These are phyloP conservation scores for Passer domesticus DNA, from an alignment of 2,113 vertebrate species.

Conservation along the genomic window DNA sequence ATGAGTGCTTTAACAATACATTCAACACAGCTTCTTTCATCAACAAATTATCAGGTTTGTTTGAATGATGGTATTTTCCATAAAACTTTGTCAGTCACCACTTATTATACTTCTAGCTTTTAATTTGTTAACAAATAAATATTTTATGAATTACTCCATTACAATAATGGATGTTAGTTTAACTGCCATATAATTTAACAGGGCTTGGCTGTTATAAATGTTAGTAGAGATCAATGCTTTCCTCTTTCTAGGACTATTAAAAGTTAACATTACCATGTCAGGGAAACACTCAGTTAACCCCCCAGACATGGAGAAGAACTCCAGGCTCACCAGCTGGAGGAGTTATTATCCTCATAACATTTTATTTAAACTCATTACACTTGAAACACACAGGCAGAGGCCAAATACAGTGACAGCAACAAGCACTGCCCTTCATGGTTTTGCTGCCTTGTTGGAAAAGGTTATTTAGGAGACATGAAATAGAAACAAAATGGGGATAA, in stretches of 20 bases:
- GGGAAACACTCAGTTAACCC: not conserved
- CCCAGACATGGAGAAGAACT: not conserved
- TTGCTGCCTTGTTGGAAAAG: not conserved
- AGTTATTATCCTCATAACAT: not conserved
- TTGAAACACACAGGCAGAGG: not conserved
- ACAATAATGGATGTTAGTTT: conserved; percentile 35
- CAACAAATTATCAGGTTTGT: conserved; percentile 23
- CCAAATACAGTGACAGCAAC: not conserved
- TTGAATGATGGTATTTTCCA: conserved; percentile 12
- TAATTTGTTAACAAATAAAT: conserved; percentile 36
- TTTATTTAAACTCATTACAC: not conserved
- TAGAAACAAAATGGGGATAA: not conserved
- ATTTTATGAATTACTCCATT: conserved; percentile 50
- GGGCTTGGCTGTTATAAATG: not conserved
- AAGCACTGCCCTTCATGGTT: not conserved
- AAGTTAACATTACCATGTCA: not conserved
- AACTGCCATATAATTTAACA: conserved; percentile 29
- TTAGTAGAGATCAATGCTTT: not conserved
- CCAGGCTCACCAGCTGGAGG: not conserved
- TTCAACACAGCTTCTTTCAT: conserved; percentile 19
- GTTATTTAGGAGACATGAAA: not conserved
- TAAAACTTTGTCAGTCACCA: not conserved
- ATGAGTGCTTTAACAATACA: conserved; percentile 30
- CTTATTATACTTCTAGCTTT: conserved; percentile 29
- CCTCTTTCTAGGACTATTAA: not conserved